Evolutionary conservation across 1,140 invertebrate species (phyloP).

Genomic region (Euura lappo): DNA sequence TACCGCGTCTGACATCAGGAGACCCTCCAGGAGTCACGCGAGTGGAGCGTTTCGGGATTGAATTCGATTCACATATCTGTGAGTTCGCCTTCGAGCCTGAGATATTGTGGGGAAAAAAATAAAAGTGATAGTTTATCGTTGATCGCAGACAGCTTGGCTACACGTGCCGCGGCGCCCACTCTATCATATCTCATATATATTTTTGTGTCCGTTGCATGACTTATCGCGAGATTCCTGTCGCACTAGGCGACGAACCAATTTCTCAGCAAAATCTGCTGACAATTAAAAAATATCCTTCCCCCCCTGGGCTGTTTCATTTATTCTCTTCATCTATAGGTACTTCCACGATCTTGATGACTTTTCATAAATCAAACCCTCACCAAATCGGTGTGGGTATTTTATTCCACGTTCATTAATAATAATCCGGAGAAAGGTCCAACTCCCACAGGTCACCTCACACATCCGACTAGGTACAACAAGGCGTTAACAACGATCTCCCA

Average conservation of each 20-base stretch:
- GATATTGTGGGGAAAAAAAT: background rate
- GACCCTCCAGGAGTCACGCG: no score
- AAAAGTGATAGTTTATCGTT: constrained; percentile 2
- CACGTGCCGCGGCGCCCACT: background rate
- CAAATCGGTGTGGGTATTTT: background rate
- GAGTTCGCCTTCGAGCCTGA: no score
- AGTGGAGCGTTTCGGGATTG: no score
- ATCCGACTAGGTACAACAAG: background rate
- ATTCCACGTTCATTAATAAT: background rate
- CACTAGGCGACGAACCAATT: background rate
- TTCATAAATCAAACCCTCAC: background rate
- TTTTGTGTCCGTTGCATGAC: background rate
- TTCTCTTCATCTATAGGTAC: background rate
- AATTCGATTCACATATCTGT: no score
- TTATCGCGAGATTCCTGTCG: background rate
- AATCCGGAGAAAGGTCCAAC: no score
- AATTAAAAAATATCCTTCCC: background rate
- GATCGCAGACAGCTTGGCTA: constrained; percentile 4
- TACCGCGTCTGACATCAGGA: no score
- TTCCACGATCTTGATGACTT: background rate
- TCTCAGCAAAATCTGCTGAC: background rate
- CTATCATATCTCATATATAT: background rate
- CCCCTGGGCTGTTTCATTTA: background rate
- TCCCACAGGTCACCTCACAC: no score
- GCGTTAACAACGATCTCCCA: background rate